Base-by-base conservation (phyloP, 2,113 vertebrate species). In the Erinaceus europaeus region DNA sequence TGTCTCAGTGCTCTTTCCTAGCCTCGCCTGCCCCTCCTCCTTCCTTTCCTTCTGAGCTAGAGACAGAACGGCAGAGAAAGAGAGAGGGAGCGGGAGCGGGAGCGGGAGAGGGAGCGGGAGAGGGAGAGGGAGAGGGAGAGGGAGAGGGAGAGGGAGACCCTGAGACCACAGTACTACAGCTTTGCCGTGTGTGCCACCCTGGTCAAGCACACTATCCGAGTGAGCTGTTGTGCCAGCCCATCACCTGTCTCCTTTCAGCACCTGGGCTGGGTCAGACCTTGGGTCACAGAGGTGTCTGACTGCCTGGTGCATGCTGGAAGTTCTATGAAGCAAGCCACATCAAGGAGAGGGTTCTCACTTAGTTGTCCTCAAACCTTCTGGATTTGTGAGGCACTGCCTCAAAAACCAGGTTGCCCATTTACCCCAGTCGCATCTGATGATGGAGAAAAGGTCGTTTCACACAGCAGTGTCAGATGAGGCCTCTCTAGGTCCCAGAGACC, bases 351-450 rank as follows among this genome's bases (percentile, higher is more conserved):
- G 9, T 40, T 84, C 91, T 59, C 44, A 81, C 79, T 76, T 55
- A n/a, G 67, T 87, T 77, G 86, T 87, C 34, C 68, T 69, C 59
- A 68, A 72, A 32, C 55, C 59, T 86, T 76, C 14, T 79, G 36
- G 88, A 1, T 86, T 67, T 57, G 68, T 67, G 73, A 78, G 65
- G n/a, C 53, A 20, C 42, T 57, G 88, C 72, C 65, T 81, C 4
- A 82, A 62, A 84, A 69, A 59, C 79, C 42, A 94, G 32, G 50
- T 86, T 77, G 78, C 40, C 21, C 75, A 80, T 59, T 73, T 82
- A 77, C 74, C 81, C 9, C 4, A 69, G 29, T 88, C 52, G 85
- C 38, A 36, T 21, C 69, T 84, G 36, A 64, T 89, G 29, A 82
- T 87, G 5, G 13, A 55, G 72, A 94, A 86, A 42, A 8, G 52